phyloP scores from a whole-genome alignment of 23 tunicate genomes.

The Styela clava region DNA sequence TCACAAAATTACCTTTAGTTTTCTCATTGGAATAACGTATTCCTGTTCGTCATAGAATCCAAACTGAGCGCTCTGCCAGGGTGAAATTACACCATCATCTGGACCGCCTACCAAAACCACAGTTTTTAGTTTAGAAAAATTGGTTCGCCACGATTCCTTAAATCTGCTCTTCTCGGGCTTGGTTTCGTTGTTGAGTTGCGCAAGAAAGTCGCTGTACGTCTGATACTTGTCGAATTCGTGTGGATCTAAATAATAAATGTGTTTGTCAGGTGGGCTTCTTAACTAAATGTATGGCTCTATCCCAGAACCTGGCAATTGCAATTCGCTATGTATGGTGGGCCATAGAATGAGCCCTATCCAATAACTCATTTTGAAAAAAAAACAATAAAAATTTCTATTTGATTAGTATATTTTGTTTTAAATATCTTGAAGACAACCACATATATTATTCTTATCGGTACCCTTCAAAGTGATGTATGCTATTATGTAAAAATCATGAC shows the following conservation, averaged over 20 bases:
- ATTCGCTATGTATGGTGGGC: no score
- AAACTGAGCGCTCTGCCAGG: slow-evolving; percentile 95
- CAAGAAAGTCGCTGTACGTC: slow-evolving; percentile 58
- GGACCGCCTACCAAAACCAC: slow-evolving; percentile 89
- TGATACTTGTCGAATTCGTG: slow-evolving; percentile 50
- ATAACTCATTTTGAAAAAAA: no score
- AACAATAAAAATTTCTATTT: no score
- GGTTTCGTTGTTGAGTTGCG: slow-evolving; percentile 82
- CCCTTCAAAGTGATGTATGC: no score
- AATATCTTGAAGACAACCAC: no score
- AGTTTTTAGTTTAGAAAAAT: slow-evolving; percentile 47
- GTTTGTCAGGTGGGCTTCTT: background rate
- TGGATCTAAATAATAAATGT: no score
- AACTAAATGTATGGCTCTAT: no score
- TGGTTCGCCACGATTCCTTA: slow-evolving; percentile 41
- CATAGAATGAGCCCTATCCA: no score
- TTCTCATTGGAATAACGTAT: slow-evolving; percentile 54
- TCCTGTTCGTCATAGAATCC: slow-evolving; percentile 45
- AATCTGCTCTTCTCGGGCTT: background rate
- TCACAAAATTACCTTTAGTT: slow-evolving; percentile 31
- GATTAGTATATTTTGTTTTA: no score
- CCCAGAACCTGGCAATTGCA: no score
- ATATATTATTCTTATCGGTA: no score
- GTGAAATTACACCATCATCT: slow-evolving; percentile 91
- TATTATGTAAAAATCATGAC: no score